Evolutionary conservation across 2,797 vertebrate genomes (phyloP).

Genomic region (Enteromius radiatus): DNA sequence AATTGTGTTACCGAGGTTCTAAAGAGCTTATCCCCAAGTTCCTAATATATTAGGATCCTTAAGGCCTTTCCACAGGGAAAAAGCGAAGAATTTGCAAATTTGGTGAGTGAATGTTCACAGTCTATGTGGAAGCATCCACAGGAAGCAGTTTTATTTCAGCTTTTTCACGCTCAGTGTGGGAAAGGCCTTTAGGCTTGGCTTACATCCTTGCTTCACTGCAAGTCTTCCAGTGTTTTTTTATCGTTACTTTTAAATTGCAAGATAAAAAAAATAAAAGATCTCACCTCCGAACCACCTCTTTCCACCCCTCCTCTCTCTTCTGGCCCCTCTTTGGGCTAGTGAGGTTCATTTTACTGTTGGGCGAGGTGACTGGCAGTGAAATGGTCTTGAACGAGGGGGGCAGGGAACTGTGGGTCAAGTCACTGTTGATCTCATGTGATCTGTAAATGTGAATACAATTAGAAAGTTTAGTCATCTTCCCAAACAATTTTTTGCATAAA

Average conservation of each 20-base stretch:
- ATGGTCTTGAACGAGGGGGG: slow-evolving; percentile 88
- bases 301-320: slow-evolving; percentile 99
- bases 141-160: too few relatives aligned
- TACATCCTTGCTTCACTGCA: not conserved
- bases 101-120: too few relatives aligned
- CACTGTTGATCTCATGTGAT: slow-evolving; percentile 75
- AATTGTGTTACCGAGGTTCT: not conserved
- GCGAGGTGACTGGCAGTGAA: slow-evolving; percentile 88
- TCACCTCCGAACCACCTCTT: slow-evolving; percentile 97
- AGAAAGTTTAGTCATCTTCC: not conserved
- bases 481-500: not conserved
- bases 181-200: not conserved
- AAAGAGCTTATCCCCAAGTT: not conserved
- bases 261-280: not conserved
- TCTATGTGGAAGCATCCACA: too few relatives aligned
- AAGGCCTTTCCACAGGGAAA: too few relatives aligned
- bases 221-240: not conserved
- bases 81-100: too few relatives aligned
- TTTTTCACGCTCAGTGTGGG: too few relatives aligned
- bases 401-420: slow-evolving; percentile 83
- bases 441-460: slow-evolving; percentile 59
- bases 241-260: not conserved
- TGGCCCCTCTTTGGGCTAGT: slow-evolving; percentile 96
- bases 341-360: slow-evolving; percentile 94
- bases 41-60: not conserved